These are phyloP conservation scores for Prietella phreatophila DNA, from an alignment of 2,113 vertebrate genomes.

Conservation along the genomic window DNA sequence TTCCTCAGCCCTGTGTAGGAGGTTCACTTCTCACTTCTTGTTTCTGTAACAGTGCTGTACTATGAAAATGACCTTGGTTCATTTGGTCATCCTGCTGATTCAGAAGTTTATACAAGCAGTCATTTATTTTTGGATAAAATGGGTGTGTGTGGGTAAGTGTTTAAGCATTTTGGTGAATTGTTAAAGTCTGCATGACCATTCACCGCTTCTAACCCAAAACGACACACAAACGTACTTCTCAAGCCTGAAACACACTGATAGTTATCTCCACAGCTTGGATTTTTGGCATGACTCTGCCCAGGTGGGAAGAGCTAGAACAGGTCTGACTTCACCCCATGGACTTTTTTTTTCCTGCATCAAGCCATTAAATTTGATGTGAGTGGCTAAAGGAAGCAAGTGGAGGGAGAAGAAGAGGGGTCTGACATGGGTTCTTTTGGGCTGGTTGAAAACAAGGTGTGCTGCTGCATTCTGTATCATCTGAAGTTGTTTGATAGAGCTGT, in stretches of 20 bases:
- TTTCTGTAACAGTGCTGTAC: background rate
- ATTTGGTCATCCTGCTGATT: background rate
- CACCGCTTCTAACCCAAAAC: background rate
- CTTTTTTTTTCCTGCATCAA: too few species aligned
- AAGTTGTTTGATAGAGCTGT: too few species aligned
- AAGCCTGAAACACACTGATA: background rate
- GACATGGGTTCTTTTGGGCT: too few species aligned
- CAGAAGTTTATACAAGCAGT: background rate
- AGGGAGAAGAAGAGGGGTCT: too few species aligned
- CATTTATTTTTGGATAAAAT: background rate
- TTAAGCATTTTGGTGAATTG: background rate
- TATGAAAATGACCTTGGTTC: background rate
- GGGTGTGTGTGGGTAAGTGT: background rate
- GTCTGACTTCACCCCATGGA: background rate
- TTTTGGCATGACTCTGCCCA: background rate
- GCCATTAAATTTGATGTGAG: too few species aligned
- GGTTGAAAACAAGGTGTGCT: too few species aligned
- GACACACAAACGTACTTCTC: background rate
- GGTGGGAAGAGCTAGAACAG: background rate
- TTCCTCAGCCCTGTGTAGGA: background rate
- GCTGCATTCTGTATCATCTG: too few species aligned
- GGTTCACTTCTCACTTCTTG: background rate
- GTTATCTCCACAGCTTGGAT: background rate
- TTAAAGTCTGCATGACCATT: background rate
- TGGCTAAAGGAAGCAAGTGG: too few species aligned